phyloP scores from a whole-genome alignment of 2,797 vertebrate species.

The Acrossocheilus fasciatus region DNA sequence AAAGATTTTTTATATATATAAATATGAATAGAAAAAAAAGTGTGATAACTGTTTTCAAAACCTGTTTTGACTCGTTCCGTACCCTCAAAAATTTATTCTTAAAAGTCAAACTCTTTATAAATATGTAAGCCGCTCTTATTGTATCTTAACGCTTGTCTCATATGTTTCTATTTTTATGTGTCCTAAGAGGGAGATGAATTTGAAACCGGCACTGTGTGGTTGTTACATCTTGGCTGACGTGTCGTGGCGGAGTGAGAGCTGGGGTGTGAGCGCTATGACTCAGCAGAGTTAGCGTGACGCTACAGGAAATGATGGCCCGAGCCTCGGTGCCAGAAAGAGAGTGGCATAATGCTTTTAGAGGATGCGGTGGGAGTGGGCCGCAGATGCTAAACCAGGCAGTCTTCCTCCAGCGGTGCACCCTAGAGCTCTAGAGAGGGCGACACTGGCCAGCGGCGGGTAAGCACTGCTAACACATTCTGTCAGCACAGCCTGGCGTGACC shows the following conservation, averaged over 20 bases:
- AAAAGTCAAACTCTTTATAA: background rate
- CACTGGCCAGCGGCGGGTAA: conserved; percentile 49
- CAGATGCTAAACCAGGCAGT: conserved; percentile 32
- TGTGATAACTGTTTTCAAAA: too few species aligned
- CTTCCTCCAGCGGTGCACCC: conserved; percentile 27
- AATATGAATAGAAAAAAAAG: too few species aligned
- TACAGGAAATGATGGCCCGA: conserved; percentile 38
- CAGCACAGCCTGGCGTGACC: conserved; percentile 50
- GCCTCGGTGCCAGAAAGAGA: conserved; percentile 34
- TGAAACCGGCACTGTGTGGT: background rate
- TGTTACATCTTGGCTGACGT: conserved; percentile 24
- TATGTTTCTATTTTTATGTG: conserved; percentile 10
- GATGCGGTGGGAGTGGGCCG: conserved; percentile 7
- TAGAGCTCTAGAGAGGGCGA: conserved; percentile 36
- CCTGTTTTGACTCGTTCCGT: too few species aligned
- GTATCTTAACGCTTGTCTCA: background rate
- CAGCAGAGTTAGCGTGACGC: conserved; percentile 5
- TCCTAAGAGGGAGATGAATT: background rate
- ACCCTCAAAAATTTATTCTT: background rate
- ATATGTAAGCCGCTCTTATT: background rate
- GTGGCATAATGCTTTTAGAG: conserved; percentile 24
- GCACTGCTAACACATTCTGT: conserved; percentile 58
- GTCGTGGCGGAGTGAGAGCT: background rate
- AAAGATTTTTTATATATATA: too few species aligned
- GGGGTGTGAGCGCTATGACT: conserved; percentile 33